phyloP scores from a whole-genome alignment of 2,888 invertebrate species.

The Ennomos erosarius region DNA sequence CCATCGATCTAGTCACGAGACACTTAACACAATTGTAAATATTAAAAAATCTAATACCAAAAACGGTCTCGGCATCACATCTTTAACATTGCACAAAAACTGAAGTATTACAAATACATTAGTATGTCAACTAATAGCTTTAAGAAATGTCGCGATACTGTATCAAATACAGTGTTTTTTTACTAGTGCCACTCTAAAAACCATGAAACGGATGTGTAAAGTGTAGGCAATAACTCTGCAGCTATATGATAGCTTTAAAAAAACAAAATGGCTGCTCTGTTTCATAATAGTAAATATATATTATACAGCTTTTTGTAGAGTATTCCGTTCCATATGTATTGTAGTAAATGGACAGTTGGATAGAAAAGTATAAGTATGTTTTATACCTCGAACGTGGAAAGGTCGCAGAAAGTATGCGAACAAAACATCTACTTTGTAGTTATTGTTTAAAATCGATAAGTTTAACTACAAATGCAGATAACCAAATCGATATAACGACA shows the following conservation, averaged over 20 bases:
- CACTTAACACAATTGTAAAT: constrained; percentile 60
- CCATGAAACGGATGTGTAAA: constrained; percentile 38
- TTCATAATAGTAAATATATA: neutral
- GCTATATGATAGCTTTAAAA: constrained; percentile 47
- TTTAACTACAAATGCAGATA: neutral
- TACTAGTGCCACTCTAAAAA: constrained; percentile 70
- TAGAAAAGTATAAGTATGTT: too few species aligned
- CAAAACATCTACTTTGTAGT: too few species aligned
- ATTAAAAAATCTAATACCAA: constrained; percentile 40
- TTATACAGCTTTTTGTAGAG: neutral
- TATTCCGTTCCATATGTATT: constrained; percentile 1
- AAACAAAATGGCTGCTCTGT: constrained; percentile 30
- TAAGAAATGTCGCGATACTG: constrained; percentile 76
- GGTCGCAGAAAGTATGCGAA: too few species aligned
- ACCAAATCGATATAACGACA: too few species aligned
- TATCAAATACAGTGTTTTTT: constrained; percentile 74
- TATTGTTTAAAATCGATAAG: too few species aligned
- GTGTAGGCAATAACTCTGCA: constrained; percentile 43
- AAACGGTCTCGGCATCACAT: constrained; percentile 47
- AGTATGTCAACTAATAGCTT: constrained; percentile 77
- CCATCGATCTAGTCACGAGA: constrained; percentile 70
- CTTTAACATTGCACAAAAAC: constrained; percentile 69
- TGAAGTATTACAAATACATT: constrained; percentile 76
- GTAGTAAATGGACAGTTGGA: too few species aligned
- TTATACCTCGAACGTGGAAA: too few species aligned